These are phyloP conservation scores for Megaleporinus macrocephalus DNA, from an alignment of 2,113 vertebrate species.

Conservation along the genomic window DNA sequence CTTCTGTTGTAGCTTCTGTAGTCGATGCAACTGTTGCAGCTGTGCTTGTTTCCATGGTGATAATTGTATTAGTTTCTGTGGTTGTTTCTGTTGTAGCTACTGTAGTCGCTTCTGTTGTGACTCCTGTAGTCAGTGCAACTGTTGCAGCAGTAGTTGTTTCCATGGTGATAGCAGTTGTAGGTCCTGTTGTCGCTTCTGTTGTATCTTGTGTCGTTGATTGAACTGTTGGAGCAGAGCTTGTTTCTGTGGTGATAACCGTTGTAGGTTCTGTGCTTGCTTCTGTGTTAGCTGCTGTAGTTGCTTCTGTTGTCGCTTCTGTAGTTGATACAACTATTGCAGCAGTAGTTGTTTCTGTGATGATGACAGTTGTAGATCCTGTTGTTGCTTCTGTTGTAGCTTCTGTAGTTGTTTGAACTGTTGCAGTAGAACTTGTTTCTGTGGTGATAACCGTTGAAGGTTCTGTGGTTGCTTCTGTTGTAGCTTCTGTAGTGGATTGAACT, in stretches of 20 bases:
- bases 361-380: no score
- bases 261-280: no score
- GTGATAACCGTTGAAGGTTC: no score
- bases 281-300: neutral
- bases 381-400: neutral
- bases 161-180: no score
- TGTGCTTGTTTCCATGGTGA: no score
- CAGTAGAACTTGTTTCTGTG: neutral
- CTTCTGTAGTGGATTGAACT: neutral
- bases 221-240: neutral
- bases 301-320: neutral
- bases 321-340: neutral
- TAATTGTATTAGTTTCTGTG: no score
- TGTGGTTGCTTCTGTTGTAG: neutral
- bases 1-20: no score
- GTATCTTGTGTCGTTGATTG: neutral
- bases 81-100: no score
- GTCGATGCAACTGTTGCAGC: no score
- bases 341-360: neutral
- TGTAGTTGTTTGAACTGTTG: neutral
- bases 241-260: neutral
- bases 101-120: neutral
- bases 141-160: no score
- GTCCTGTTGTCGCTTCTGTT: no score
- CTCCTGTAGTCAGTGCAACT: no score